Conservation (phyloP, 2,888 invertebrate genomes). For the Eustalomyia histrio region DNA sequence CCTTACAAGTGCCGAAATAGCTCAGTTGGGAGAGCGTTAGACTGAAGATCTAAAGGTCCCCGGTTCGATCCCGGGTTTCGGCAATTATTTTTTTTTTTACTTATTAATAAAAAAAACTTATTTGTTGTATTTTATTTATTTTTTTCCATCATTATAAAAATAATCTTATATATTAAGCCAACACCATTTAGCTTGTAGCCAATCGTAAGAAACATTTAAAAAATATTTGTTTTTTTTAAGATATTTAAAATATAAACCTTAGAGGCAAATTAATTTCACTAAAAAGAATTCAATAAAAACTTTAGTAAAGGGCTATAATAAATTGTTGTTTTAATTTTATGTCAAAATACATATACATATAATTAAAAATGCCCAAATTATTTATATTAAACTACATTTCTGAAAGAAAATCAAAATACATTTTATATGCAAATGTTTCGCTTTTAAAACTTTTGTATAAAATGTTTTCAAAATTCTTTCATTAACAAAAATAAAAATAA, state of each 20-base stretch:
- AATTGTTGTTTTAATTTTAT: no score
- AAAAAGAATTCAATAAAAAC: neutral
- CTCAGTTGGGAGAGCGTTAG: conserved; percentile 91
- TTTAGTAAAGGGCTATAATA: neutral
- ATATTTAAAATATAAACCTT: conserved; percentile 2
- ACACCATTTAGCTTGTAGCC: conserved; percentile 35
- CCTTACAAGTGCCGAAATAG: conserved; percentile 86
- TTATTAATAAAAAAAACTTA: neutral
- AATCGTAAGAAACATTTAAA: neutral
- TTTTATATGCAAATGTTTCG: conserved; percentile 49
- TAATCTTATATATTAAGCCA: conserved; percentile 27
- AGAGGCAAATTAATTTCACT: conserved; percentile 7
- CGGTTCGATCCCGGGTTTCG: conserved; percentile 88
- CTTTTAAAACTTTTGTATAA: conserved; percentile 45
- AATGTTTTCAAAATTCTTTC: conserved; percentile 68
- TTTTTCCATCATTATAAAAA: conserved; percentile 18
- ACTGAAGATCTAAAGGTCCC: conserved; percentile 88
- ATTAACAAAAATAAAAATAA: conserved; percentile 5
- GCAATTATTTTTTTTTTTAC: conserved; percentile 79
- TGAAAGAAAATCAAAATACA: conserved; percentile 67
- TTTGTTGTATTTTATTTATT: neutral
- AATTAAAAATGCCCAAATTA: neutral
- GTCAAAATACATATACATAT: no score
- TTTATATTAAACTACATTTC: neutral
- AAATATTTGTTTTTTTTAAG: conserved; percentile 22